phyloP scores from a whole-genome alignment of 2,888 invertebrate species.

The Pterobdella sp. region DNA sequence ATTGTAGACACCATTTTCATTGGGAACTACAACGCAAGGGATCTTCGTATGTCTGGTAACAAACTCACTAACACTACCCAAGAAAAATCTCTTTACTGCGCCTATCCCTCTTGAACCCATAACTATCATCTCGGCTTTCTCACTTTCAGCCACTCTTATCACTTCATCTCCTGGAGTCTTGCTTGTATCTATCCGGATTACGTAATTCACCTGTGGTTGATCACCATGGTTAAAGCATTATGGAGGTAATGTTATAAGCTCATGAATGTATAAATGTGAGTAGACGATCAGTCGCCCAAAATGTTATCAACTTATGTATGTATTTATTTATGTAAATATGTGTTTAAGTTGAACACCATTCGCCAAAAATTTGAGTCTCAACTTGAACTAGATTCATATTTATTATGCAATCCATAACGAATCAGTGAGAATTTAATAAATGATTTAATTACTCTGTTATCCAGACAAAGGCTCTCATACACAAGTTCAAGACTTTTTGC shows the following conservation, averaged over 20 bases:
- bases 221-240: background rate
- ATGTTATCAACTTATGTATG: no score
- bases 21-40: conserved; percentile 33
- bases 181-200: conserved; percentile 31
- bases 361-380: no score
- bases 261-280: no score
- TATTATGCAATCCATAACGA: no score
- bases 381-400: no score
- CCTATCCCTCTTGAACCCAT: conserved; percentile 36
- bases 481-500: conserved; percentile 35
- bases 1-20: background rate
- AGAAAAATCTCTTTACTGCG: conserved; percentile 26
- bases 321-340: no score
- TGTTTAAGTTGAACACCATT: no score
- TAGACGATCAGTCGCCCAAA: background rate
- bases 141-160: conserved; percentile 34
- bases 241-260: no score
- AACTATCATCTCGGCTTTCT: conserved; percentile 34
- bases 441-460: conserved; percentile 36
- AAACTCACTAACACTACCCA: conserved; percentile 37
- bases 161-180: conserved; percentile 37
- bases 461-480: conserved; percentile 33
- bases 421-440: no score
- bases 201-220: conserved; percentile 34
- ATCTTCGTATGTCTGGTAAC: conserved; percentile 32